Conservation (phyloP, 2,113 vertebrate species). For the Cryptomyrus ogoouensis region DNA sequence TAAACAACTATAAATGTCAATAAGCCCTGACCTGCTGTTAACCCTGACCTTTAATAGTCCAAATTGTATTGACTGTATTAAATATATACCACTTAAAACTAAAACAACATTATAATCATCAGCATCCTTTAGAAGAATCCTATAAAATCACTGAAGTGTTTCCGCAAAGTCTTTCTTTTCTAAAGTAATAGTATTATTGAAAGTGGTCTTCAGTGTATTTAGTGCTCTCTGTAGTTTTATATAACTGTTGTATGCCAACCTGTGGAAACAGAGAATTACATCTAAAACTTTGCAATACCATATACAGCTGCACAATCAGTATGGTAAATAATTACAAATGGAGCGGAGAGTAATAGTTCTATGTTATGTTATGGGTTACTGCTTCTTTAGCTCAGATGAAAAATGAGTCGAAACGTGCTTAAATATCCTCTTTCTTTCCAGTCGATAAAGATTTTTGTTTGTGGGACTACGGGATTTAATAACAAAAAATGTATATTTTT, state of each 20-base stretch:
- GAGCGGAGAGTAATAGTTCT: background rate
- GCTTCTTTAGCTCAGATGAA: background rate
- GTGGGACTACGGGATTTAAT: background rate
- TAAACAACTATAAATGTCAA: conserved; percentile 32
- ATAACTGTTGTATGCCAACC: background rate
- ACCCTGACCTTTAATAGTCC: conserved; percentile 32
- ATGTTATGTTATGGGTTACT: background rate
- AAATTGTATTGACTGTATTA: conserved; percentile 20
- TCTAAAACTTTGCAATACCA: background rate
- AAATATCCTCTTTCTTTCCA: background rate
- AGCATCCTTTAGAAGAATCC: background rate
- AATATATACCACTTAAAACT: conserved; percentile 21
- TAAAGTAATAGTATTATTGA: too few species aligned
- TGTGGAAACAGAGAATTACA: background rate
- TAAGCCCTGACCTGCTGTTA: conserved; percentile 29
- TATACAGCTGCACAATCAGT: background rate
- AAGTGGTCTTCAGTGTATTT: background rate
- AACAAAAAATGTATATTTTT: background rate
- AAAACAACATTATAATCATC: conserved; percentile 12
- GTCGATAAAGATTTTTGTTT: background rate
- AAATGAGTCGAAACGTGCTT: background rate
- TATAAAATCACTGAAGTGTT: conserved; percentile 5
- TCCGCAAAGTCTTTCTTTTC: background rate
- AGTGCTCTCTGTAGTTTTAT: background rate
- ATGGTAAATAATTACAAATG: background rate